Base-by-base conservation (phyloP, 1,140 invertebrate genomes). In the Zaprionus gabonicus region DNA sequence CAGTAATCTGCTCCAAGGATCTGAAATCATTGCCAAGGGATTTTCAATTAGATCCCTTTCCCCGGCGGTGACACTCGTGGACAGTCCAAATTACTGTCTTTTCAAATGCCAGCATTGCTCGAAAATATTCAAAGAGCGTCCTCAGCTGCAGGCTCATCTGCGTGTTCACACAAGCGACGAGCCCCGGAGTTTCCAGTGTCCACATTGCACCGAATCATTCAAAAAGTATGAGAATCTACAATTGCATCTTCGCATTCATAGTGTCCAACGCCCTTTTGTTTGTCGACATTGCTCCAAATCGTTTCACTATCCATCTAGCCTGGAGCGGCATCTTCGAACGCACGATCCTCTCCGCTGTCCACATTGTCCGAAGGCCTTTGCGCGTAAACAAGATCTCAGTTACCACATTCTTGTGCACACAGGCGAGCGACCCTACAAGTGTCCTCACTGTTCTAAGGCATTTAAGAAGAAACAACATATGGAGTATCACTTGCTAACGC, bases 381-480 rank as follows among this genome's bases (percentile, higher is more conserved):
- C 28, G 2, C 63, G 49, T 0, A 51, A 28, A 38, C 63, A 65
- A 31, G 34, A 56, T 17, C 9, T 56, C n/a, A 56, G 20, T 13
- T 38, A 55, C 7, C 64, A 66, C 17, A 36, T 67, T 4, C 65
- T 41, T 5, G 13, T 31, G 5, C 65, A 67, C 25, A 67, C 53
- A 6, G 53, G 53, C 25, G 65, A 67, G 13, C 36, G 65, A 38
- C 65, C 65, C 4, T 13, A 57, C 25, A 57, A 46, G 27, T 67
- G 65, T 57, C 38, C 53, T 1, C n/a, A 46, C 17, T 67, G 63
- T 15, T 15, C 34, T 4, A 66, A 66, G 34, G 34, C 49, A 4
- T 66, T 66, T 13, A 66, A 66, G 28, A 55, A 41, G 13, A 66
- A 66, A 12, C 62, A 64, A 5, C 62, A 64, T 31, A 3, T 53